phyloP scores from a whole-genome alignment of 2,888 invertebrate genomes.

The Salpingus planirostris region DNA sequence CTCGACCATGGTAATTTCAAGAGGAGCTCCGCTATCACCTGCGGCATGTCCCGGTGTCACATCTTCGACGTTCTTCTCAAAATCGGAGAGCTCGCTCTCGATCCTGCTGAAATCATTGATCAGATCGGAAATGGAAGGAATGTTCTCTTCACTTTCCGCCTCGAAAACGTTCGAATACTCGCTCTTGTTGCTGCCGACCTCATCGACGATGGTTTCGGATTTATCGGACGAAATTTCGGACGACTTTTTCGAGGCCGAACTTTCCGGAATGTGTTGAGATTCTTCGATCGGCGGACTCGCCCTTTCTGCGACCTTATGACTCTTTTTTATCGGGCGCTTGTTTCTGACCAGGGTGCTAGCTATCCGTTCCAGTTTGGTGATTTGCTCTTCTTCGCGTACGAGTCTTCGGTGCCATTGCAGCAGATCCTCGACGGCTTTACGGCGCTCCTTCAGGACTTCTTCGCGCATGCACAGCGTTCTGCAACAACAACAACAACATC shows the following conservation, averaged over 20 bases:
- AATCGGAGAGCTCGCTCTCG: slow-evolving; percentile 27
- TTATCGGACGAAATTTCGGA: slow-evolving; percentile 35
- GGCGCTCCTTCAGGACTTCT: slow-evolving; percentile 41
- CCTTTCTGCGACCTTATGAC: too few species aligned
- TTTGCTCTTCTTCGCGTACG: slow-evolving; percentile 46
- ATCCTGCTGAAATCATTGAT: slow-evolving; percentile 29
- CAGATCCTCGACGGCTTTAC: slow-evolving; percentile 44
- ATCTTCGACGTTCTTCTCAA: too few species aligned
- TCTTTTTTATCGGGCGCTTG: slow-evolving; percentile 19
- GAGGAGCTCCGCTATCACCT: too few species aligned
- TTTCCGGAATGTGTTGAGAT: slow-evolving; percentile 38
- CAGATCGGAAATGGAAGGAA: slow-evolving; percentile 25
- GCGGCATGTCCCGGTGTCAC: neutral
- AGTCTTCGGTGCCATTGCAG: slow-evolving; percentile 47
- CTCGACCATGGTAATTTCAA: neutral
- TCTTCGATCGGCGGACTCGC: slow-evolving; percentile 15
- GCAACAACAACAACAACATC: slow-evolving; percentile 5
- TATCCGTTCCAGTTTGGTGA: slow-evolving; percentile 43
- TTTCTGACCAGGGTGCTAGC: slow-evolving; percentile 32
- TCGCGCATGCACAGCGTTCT: slow-evolving; percentile 44
- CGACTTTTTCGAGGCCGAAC: slow-evolving; percentile 37
- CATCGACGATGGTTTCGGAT: slow-evolving; percentile 1
- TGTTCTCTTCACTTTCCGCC: slow-evolving; percentile 13
- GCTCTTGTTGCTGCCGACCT: slow-evolving; percentile 4
- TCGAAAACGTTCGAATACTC: slow-evolving; percentile 26